Evolutionary conservation across 2,888 invertebrate genomes (phyloP).

Genomic region (Tubulanus polymorphus): DNA sequence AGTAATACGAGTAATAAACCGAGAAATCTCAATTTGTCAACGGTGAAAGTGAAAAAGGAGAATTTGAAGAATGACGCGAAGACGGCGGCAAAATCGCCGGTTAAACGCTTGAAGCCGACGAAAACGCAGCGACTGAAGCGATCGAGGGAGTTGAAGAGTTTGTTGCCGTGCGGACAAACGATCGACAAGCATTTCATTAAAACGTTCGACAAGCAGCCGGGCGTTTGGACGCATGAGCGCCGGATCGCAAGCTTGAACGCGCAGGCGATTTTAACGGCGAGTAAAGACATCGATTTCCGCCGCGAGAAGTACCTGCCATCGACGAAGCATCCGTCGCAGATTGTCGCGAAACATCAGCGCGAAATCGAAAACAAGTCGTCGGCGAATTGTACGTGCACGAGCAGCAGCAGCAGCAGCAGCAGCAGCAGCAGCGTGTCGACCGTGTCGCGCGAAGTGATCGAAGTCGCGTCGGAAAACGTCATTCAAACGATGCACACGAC

Average conservation of each 20-base stretch:
- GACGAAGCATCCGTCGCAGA: too few species aligned
- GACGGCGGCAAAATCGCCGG: background rate
- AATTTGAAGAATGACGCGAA: background rate
- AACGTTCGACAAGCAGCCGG: background rate
- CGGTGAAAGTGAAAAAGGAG: background rate
- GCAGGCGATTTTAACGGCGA: constrained; percentile 18
- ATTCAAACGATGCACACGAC: too few species aligned
- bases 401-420: too few species aligned
- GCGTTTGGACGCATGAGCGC: constrained; percentile 12
- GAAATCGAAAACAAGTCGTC: too few species aligned
- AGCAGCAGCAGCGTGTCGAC: too few species aligned
- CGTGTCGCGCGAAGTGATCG: background rate
- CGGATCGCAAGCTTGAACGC: constrained; percentile 43
- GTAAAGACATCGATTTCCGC: too few species aligned
- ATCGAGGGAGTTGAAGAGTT: background rate
- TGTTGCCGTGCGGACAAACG: background rate
- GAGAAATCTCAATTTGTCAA: too few species aligned
- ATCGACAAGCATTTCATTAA: background rate
- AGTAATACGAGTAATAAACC: background rate
- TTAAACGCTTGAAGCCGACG: background rate
- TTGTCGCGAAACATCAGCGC: too few species aligned
- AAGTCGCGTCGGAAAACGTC: background rate
- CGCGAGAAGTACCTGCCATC: too few species aligned
- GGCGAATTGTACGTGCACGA: too few species aligned
- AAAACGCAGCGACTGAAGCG: background rate